phyloP scores from a whole-genome alignment of 2,888 invertebrate genomes.

The Neocrepidodera transversa region DNA sequence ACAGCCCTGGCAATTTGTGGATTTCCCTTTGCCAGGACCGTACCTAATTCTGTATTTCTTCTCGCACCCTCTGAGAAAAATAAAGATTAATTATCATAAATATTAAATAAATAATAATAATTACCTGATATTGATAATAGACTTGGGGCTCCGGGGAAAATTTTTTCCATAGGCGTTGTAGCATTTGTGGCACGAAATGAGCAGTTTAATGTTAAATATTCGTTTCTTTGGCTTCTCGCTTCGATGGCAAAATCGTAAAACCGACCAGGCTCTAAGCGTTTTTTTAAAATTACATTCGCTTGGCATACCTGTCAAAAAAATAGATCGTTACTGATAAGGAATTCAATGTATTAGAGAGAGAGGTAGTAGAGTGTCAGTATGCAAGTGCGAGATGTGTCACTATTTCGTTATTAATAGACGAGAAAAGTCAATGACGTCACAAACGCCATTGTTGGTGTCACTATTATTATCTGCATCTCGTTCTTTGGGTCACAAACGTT shows the following conservation, averaged over 20 bases:
- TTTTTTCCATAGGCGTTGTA: constrained; percentile 81
- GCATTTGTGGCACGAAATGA: constrained; percentile 81
- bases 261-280: constrained; percentile 79
- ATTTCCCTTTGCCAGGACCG: constrained; percentile 82
- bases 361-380: no score
- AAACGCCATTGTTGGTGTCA: no score
- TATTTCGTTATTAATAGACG: no score
- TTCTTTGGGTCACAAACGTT: no score
- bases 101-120: no score
- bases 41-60: constrained; percentile 79
- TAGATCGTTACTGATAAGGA: no score
- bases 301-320: constrained; percentile 69
- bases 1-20: constrained; percentile 60
- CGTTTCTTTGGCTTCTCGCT: constrained; percentile 75
- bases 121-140: constrained; percentile 49
- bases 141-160: constrained; percentile 76
- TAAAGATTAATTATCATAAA: background rate
- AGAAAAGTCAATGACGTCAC: no score
- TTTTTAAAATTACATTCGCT: constrained; percentile 82
- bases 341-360: no score
- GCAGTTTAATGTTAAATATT: constrained; percentile 61
- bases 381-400: no score
- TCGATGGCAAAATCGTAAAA: constrained; percentile 80
- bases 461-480: no score
- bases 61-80: constrained; percentile 54